phyloP scores from a whole-genome alignment of 2,113 vertebrate genomes.

The Mastomys natalensis region DNA sequence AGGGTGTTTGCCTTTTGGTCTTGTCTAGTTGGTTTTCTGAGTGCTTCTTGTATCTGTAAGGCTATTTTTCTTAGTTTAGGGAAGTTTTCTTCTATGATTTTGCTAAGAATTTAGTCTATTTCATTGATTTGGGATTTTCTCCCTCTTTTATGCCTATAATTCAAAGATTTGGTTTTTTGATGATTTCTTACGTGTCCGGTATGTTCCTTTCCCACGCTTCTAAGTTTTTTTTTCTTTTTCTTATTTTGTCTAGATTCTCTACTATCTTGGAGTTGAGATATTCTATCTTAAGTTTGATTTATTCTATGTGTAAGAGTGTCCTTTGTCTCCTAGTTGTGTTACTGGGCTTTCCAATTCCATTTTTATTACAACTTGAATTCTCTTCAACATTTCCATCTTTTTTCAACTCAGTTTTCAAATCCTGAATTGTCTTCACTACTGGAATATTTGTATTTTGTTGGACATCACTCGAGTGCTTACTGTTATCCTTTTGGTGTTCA shows the following conservation, averaged over 20 bases:
- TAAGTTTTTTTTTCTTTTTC: background rate
- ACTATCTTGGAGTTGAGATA: background rate
- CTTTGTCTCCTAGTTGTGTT: background rate
- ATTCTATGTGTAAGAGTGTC: background rate
- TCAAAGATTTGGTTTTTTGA: background rate
- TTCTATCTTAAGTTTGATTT: background rate
- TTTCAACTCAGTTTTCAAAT: background rate
- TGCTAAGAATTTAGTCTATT: background rate
- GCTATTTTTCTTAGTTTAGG: background rate
- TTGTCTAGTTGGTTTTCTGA: background rate
- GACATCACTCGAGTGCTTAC: background rate
- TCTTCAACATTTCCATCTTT: background rate
- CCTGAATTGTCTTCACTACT: background rate
- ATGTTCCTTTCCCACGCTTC: background rate
- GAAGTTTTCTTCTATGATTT: background rate
- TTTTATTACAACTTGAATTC: background rate
- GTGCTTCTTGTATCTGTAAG: background rate
- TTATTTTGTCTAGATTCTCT: background rate
- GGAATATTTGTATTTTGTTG: background rate
- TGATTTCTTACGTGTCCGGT: background rate
- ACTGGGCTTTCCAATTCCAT: background rate
- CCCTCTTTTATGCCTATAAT: background rate
- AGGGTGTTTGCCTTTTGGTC: background rate
- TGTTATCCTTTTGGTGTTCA: background rate
- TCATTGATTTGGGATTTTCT: background rate